phyloP scores from a whole-genome alignment of 2,797 vertebrate species.

The Craterocephalus amniculus region DNA sequence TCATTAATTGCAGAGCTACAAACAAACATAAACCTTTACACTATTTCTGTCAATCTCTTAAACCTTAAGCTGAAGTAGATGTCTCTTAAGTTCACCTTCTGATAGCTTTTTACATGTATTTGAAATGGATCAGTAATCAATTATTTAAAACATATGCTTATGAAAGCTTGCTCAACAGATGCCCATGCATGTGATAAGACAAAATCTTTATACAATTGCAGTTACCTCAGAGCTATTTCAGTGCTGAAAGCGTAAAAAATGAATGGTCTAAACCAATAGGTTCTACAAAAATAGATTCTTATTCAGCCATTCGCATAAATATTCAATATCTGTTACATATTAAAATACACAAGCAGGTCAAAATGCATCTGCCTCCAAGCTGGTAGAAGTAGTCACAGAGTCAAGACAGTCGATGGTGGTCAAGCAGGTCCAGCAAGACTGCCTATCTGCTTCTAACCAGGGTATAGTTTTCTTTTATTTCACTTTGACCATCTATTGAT shows the following conservation, averaged over 20 bases:
- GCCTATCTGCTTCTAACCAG: not conserved
- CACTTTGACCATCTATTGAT: not conserved
- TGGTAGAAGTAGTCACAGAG: not conserved
- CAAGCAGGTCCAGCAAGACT: not conserved
- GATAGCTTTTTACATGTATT: not conserved
- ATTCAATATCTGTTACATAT: not conserved
- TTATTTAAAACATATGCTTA: not conserved
- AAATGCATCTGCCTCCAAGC: not conserved
- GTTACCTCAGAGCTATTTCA: not conserved
- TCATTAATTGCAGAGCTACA: slow-evolving; percentile 46
- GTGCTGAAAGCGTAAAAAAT: not conserved
- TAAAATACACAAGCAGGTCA: not conserved
- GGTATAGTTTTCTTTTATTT: not conserved
- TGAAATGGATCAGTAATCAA: not conserved
- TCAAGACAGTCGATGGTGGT: not conserved
- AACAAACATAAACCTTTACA: slow-evolving; percentile 34
- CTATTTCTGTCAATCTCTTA: slow-evolving; percentile 30
- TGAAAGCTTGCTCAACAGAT: not conserved
- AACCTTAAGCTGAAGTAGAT: slow-evolving; percentile 24
- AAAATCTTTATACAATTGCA: not conserved
- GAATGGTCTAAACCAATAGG: not conserved
- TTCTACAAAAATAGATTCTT: not conserved
- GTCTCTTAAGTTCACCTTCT: too few species aligned
- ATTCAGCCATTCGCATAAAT: not conserved
- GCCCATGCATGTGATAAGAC: not conserved